Conservation (phyloP, 2,113 vertebrate species). For the Probosciger aterrimus region DNA sequence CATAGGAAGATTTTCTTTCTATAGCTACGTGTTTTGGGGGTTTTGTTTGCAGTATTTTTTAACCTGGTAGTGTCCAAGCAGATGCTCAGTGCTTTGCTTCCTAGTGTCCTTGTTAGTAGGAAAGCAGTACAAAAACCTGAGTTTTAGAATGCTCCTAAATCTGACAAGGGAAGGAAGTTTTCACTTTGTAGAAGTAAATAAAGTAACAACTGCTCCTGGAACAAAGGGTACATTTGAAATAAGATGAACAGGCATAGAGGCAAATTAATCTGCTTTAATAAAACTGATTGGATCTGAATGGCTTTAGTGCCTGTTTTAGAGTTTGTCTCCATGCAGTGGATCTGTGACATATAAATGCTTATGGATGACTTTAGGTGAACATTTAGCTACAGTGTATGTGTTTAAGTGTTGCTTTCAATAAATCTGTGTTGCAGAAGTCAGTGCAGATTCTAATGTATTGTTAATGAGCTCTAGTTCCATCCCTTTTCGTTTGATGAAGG, state of each 20-base stretch:
- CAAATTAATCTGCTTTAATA: not conserved
- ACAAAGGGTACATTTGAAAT: not conserved
- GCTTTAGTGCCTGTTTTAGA: not conserved
- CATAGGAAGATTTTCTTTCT: not conserved
- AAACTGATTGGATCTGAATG: not conserved
- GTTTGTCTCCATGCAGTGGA: not conserved
- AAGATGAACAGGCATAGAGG: not conserved
- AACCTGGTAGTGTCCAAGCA: not conserved
- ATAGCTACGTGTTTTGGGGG: accelerated
- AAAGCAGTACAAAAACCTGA: not conserved
- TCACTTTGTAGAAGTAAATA: not conserved
- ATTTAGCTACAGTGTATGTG: not conserved
- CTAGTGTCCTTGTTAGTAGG: not conserved
- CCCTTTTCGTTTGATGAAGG: not conserved
- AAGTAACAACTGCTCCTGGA: not conserved
- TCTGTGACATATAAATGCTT: not conserved
- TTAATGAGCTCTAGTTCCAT: not conserved
- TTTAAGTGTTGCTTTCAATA: not conserved
- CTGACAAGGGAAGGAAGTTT: not conserved
- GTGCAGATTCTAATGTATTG: not conserved
- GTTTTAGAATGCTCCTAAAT: not conserved
- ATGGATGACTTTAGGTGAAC: not conserved
- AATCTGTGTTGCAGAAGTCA: not conserved
- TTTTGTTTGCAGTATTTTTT: not conserved
- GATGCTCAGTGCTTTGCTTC: not conserved